phyloP scores from a whole-genome alignment of 2,888 invertebrate species.

The Tholera decimalis region DNA sequence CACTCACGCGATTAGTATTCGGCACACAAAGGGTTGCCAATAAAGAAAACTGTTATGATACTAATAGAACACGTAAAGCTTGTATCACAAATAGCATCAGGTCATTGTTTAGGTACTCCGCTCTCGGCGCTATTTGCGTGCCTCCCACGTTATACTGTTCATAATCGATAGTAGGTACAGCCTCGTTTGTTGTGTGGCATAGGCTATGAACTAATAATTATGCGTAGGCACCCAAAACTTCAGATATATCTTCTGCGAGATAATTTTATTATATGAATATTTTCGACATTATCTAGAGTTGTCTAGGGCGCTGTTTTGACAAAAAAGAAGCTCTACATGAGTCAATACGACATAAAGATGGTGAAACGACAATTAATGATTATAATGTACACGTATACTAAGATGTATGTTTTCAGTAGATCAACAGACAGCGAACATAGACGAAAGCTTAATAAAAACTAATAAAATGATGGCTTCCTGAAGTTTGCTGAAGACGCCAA shows the following conservation, averaged over 20 bases:
- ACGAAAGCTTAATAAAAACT: neutral
- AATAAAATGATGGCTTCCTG: no score
- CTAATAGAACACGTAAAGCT: conserved; percentile 30
- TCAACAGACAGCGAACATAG: conserved; percentile 38
- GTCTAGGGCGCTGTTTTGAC: conserved; percentile 28
- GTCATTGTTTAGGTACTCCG: conserved; percentile 69
- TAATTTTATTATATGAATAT: neutral
- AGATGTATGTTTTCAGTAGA: neutral
- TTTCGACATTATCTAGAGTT: conserved; percentile 6
- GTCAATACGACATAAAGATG: conserved; percentile 13
- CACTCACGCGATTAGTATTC: conserved; percentile 22
- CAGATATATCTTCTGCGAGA: conserved; percentile 6
- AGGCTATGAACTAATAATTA: conserved; percentile 25
- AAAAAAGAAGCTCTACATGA: conserved; percentile 51
- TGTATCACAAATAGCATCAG: conserved; percentile 53
- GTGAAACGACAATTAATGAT: conserved; percentile 24
- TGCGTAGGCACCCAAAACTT: conserved; percentile 2
- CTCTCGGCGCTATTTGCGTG: conserved; percentile 71
- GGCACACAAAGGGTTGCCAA: conserved; percentile 25
- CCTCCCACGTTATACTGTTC: conserved; percentile 62
- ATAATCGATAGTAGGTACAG: conserved; percentile 71
- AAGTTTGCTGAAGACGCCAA: no score
- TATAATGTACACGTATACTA: conserved; percentile 28
- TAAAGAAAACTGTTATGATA: conserved; percentile 37
- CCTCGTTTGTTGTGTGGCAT: conserved; percentile 42